Base-by-base conservation (phyloP, 1,140 invertebrate genomes). In the Ctenoplectra terminalis region DNA sequence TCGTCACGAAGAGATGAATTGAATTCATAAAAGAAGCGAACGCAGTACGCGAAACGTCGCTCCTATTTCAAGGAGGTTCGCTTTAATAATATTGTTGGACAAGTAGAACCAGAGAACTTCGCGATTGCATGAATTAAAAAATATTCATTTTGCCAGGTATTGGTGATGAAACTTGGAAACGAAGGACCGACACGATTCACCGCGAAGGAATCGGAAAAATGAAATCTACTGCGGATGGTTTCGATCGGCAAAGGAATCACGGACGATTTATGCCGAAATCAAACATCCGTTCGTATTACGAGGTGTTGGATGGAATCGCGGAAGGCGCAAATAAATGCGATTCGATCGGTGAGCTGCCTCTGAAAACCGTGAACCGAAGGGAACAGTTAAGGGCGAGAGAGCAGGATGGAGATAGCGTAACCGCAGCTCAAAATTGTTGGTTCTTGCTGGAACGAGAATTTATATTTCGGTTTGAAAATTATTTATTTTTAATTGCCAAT, bases 1-100 rank as follows among this genome's bases (percentile, higher is more conserved):
- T 72, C 58, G 67, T 43, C 73, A 31, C 71, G 52, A 52, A n/a
- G 73, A 84, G 79, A 84, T 50, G 73, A 73, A 84, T 73, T 60
- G 82, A 66, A 52, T 34, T 8, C 17, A n/a, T 4, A 43, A 50
- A 83, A 63, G 54, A 64, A 52, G 43, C 5, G 34, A n/a, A 26
- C 20, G 46, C 54, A 6, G 29, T 11, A 23, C 4, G 17, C 31
- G 29, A 37, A 7, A 29, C 5, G 4, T 40, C 40, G 4, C 40
- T 40, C 9, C 40, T n/a, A 9, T 40, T 40, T 40, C 4, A 40
- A 40, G n/a, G n/a, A n/a, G n/a, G n/a, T n/a, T n/a, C n/a, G n/a
- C n/a, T n/a, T n/a, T n/a, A n/a, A n/a, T n/a, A n/a, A n/a, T n/a
- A n/a, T n/a, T n/a, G n/a, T n/a, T n/a, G n/a, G n/a, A n/a, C n/a